Percentiles rank a stretch among this genome's conserved stretches.
Conservation (phyloP, 2,888 invertebrate genomes). For the Lasioglossum malachurum region DNA sequence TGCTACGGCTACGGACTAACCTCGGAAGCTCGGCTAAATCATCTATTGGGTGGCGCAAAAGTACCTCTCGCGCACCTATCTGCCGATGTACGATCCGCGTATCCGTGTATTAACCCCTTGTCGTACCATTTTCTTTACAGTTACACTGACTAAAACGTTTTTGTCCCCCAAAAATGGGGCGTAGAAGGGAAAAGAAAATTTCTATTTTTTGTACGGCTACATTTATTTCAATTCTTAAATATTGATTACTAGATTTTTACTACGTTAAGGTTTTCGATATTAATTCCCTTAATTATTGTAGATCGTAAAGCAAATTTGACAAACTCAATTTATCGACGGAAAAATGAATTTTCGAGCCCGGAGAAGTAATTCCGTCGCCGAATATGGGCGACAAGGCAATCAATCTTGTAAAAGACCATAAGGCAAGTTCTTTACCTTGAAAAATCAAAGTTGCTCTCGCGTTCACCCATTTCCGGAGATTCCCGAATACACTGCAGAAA, state of each 20-base stretch:
- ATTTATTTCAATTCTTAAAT: no score
- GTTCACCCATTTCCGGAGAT: background rate
- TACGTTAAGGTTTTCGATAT: no score
- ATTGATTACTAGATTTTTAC: no score
- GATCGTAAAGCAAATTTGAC: background rate
- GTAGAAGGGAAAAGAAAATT: no score
- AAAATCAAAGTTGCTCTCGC: background rate
- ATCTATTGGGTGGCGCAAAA: constrained; percentile 59
- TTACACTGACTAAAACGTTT: no score
- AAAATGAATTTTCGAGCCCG: background rate
- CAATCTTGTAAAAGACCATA: background rate
- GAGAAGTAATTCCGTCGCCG: background rate
- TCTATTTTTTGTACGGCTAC: no score
- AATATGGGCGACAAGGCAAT: background rate
- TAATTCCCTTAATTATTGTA: background rate
- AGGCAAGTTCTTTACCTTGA: background rate
- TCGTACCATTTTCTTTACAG: no score
- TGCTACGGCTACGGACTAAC: constrained; percentile 55
- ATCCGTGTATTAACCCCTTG: no score
- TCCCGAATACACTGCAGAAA: background rate
- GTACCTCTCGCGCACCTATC: background rate
- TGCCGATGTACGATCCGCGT: no score
- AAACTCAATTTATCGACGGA: background rate
- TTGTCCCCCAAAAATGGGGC: no score
- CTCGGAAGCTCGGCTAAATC: constrained; percentile 64